Percentiles rank a stretch among this genome's conserved stretches.
Evolutionary conservation across 1,140 invertebrate species (phyloP).

Genomic region (Caenorhabditis latens): DNA sequence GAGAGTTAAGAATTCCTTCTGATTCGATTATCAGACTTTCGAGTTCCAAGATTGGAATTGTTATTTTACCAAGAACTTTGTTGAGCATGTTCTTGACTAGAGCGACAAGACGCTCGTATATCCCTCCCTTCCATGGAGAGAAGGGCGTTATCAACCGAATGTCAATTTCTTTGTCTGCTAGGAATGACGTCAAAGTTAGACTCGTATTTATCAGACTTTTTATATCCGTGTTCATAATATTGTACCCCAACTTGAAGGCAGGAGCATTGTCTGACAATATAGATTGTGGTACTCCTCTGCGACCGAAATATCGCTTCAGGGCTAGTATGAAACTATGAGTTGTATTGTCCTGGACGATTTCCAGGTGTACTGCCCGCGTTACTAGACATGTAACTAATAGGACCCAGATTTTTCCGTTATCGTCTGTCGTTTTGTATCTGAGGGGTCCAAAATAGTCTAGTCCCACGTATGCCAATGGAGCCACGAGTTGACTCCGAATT

Average conservation of each 20-base stretch:
- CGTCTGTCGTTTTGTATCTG: neutral
- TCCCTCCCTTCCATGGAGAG: conserved; percentile 45
- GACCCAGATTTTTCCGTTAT: neutral
- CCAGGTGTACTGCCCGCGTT: conserved; percentile 21
- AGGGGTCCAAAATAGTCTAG: conserved; percentile 43
- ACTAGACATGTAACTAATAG: neutral
- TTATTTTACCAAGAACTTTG: neutral
- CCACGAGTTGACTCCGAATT: neutral
- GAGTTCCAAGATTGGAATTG: neutral
- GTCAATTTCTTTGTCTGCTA: neutral
- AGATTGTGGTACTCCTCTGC: conserved; percentile 47
- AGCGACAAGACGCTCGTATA: conserved; percentile 39
- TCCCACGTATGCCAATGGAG: conserved; percentile 9
- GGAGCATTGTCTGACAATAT: conserved; percentile 24
- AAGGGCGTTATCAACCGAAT: neutral
- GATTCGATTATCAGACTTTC: neutral
- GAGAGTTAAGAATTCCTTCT: conserved; percentile 37
- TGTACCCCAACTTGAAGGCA: conserved; percentile 20
- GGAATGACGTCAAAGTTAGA: neutral
- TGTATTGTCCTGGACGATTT: conserved; percentile 5
- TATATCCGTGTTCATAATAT: conserved; percentile 1
- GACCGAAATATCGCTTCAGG: neutral
- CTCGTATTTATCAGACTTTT: neutral
- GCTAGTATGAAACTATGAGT: neutral
- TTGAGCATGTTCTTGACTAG: conserved; percentile 10